These are phyloP conservation scores for Serilophus lunatus DNA, from an alignment of 2,113 vertebrate species.

Conservation along the genomic window DNA sequence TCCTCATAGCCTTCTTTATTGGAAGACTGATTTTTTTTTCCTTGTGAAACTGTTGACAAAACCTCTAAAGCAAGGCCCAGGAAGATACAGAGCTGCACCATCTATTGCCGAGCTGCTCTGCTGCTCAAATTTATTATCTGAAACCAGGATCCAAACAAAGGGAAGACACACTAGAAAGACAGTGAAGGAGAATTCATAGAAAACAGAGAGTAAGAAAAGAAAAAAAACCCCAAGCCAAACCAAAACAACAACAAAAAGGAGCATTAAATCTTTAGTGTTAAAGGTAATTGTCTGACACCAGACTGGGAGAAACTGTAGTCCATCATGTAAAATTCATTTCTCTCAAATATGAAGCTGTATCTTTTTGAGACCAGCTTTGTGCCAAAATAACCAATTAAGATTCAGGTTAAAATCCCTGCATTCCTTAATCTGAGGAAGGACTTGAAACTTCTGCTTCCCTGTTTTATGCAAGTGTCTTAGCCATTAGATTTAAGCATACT, in stretches of 20 bases:
- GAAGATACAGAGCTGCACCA: neutral
- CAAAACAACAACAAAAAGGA: accelerated
- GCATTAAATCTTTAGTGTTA: neutral
- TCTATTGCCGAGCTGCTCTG: neutral
- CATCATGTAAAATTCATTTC: neutral
- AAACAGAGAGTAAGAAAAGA: neutral
- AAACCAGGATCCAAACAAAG: neutral
- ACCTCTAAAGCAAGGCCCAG: neutral
- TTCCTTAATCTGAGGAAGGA: neutral
- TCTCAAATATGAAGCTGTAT: neutral
- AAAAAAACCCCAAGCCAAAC: no score
- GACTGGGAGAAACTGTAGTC: neutral
- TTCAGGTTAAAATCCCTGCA: neutral
- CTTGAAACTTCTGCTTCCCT: neutral
- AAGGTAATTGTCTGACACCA: neutral
- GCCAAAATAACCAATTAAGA: neutral
- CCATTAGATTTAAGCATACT: neutral
- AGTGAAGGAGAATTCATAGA: neutral
- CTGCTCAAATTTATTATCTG: neutral
- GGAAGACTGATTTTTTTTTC: neutral
- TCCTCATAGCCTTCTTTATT: neutral
- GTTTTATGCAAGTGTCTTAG: neutral
- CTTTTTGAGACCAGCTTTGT: neutral
- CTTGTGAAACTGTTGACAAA: neutral
- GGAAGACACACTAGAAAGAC: neutral